phyloP scores from a whole-genome alignment of 2,888 invertebrate genomes.

The Eilema caniola region DNA sequence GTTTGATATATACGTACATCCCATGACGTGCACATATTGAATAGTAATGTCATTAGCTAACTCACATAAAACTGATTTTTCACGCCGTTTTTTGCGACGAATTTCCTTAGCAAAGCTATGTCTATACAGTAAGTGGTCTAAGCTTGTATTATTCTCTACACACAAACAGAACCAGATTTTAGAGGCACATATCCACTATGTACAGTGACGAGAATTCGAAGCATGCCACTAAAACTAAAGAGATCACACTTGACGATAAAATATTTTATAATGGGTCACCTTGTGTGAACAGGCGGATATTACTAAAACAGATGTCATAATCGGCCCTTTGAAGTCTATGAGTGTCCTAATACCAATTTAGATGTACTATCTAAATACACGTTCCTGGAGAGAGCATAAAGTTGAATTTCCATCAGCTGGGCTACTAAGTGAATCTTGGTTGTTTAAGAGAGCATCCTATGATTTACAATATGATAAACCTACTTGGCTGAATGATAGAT shows the following conservation, averaged over 20 bases:
- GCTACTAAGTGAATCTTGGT: slow-evolving; percentile 14
- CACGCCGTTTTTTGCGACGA: too few species aligned
- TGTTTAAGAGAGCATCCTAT: slow-evolving; percentile 50
- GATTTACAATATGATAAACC: slow-evolving; percentile 70
- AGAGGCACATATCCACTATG: slow-evolving; percentile 13
- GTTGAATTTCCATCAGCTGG: slow-evolving; percentile 12
- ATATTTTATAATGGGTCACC: slow-evolving; percentile 54
- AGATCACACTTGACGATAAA: slow-evolving; percentile 48
- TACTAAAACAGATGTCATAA: slow-evolving; percentile 64
- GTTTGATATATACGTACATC: too few species aligned
- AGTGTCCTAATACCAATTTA: slow-evolving; percentile 39
- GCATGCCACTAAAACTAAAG: slow-evolving; percentile 39
- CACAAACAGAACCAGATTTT: slow-evolving; percentile 6
- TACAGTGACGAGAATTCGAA: slow-evolving; percentile 33
- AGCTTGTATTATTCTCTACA: not conserved
- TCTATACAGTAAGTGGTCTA: too few species aligned
- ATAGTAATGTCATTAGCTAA: too few species aligned
- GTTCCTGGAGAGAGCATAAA: not conserved
- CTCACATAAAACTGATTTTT: too few species aligned
- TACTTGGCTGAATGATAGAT: slow-evolving; percentile 67
- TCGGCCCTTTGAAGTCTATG: slow-evolving; percentile 59
- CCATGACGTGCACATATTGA: too few species aligned
- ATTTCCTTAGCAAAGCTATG: too few species aligned
- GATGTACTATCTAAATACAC: not conserved
- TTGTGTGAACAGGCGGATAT: slow-evolving; percentile 55